Conservation (phyloP, 2,113 vertebrate genomes). For the Pelecanus crispus region DNA sequence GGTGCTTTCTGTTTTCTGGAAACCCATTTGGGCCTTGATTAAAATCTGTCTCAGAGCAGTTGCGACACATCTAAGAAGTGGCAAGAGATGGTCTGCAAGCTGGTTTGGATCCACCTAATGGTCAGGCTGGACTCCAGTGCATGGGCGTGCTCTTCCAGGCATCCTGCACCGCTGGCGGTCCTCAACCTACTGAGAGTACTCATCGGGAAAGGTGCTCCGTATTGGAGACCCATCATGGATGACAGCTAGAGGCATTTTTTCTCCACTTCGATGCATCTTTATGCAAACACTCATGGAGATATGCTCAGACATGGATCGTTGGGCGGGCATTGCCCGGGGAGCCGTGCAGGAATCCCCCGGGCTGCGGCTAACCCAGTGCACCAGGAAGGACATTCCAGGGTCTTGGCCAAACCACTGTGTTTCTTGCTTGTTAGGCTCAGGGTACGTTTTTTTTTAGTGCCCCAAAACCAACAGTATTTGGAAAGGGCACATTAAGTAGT, state of each 20-base stretch:
- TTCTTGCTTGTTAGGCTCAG: neutral
- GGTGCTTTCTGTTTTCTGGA: neutral
- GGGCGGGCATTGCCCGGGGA: neutral
- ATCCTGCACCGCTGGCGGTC: too few species aligned
- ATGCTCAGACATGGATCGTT: neutral
- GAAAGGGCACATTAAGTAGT: neutral
- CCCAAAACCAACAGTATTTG: neutral
- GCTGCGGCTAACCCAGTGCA: neutral
- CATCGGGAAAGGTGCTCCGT: fast-evolving
- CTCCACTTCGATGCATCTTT: neutral
- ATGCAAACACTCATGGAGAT: neutral
- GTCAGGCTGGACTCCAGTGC: neutral
- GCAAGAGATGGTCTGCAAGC: neutral
- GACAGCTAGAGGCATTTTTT: neutral
- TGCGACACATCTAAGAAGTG: neutral
- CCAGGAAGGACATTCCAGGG: neutral
- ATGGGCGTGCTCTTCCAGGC: fast-evolving
- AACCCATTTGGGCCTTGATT: neutral
- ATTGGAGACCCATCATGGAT: fast-evolving
- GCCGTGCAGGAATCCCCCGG: neutral
- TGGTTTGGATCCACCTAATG: neutral
- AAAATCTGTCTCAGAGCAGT: neutral
- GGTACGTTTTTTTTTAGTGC: neutral
- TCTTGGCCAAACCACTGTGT: neutral
- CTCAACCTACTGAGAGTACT: fast-evolving